These are phyloP conservation scores for Griposia aprilina DNA, from an alignment of 2,888 invertebrate genomes.

Conservation along the genomic window DNA sequence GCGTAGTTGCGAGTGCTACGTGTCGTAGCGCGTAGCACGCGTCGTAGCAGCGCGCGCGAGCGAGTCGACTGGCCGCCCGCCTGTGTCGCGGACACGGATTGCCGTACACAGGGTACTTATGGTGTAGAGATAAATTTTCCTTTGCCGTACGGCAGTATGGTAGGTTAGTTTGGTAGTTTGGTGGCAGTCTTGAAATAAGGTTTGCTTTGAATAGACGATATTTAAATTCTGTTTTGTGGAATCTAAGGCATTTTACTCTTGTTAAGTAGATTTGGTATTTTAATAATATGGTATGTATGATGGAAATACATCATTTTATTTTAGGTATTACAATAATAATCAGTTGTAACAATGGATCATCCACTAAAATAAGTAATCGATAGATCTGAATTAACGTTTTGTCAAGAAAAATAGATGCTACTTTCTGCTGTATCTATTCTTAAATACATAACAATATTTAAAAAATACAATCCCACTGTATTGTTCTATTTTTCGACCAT, in stretches of 20 bases:
- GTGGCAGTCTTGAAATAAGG: not conserved
- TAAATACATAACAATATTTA: constrained; percentile 10
- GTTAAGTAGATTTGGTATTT: not conserved
- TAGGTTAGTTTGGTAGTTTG: constrained; percentile 50
- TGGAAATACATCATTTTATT: not conserved
- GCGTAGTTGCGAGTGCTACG: constrained; percentile 80
- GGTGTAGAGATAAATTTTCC: constrained; percentile 69
- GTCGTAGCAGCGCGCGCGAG: constrained; percentile 84
- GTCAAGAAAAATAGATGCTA: not conserved
- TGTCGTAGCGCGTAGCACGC: constrained; percentile 82
- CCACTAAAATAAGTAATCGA: not conserved
- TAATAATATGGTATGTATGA: not conserved
- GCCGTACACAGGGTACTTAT: constrained; percentile 76
- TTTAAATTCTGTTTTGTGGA: not conserved
- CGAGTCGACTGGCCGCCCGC: constrained; percentile 83
- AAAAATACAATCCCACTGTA: constrained; percentile 8
- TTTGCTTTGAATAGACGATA: not conserved
- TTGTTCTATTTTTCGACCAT: constrained; percentile 48
- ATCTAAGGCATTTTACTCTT: not conserved
- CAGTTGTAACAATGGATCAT: too few species aligned
- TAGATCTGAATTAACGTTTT: not conserved
- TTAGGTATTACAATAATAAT: not conserved
- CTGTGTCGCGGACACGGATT: constrained; percentile 83
- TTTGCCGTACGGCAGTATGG: constrained; percentile 56
- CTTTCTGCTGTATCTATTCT: not conserved